These are phyloP conservation scores for Temnothorax longispinosus DNA, from an alignment of 1,140 invertebrate genomes.

Conservation along the genomic window DNA sequence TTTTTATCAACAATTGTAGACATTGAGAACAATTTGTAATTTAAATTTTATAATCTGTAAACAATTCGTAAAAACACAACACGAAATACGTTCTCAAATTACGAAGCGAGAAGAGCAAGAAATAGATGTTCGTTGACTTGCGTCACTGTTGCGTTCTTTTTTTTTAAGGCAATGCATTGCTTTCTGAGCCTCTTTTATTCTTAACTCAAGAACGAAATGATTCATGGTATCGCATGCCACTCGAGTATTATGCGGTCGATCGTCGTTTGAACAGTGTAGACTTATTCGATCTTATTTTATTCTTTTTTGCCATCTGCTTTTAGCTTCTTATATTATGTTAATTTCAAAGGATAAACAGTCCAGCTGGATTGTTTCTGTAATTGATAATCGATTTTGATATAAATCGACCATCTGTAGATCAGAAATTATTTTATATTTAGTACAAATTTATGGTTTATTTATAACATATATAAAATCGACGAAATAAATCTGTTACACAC, in stretches of 20 bases:
- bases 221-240: slow-evolving; percentile 56
- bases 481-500: background rate
- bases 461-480: background rate
- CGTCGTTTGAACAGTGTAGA: background rate
- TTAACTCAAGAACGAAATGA: slow-evolving; percentile 64
- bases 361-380: background rate
- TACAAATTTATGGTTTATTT: background rate
- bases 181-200: slow-evolving; percentile 59
- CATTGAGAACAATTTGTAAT: background rate
- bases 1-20: background rate
- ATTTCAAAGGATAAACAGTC: background rate
- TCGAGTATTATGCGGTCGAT: background rate
- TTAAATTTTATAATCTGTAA: background rate
- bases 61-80: background rate
- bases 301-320: slow-evolving; percentile 19
- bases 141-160: slow-evolving; percentile 52
- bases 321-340: background rate
- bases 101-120: slow-evolving; percentile 25
- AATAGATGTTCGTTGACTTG: slow-evolving; percentile 34
- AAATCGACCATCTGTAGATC: background rate
- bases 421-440: background rate
- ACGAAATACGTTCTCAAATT: slow-evolving; percentile 37
- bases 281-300: slow-evolving; percentile 35
- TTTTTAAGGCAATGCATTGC: slow-evolving; percentile 43
- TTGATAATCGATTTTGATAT: slow-evolving; percentile 3